These are phyloP conservation scores for Nephila pilipes DNA, from an alignment of 1,140 invertebrate species.

Conservation along the genomic window DNA sequence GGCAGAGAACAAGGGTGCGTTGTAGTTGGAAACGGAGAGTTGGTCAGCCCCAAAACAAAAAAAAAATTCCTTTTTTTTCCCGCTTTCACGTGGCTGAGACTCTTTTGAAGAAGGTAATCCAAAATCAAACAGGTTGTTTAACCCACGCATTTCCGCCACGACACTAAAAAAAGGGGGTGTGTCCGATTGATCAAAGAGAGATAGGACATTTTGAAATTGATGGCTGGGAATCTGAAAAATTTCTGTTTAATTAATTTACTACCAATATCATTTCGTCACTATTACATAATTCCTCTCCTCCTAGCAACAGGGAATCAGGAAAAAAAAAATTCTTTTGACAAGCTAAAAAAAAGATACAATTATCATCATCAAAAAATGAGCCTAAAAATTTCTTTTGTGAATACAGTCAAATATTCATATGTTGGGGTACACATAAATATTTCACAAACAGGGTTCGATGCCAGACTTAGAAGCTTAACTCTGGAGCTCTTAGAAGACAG, in stretches of 20 bases:
- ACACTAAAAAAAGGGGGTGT: slow-evolving; percentile 38
- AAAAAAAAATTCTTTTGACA: no score
- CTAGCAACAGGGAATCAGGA: no score
- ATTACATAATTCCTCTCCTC: not conserved
- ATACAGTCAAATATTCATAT: no score
- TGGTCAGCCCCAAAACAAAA: slow-evolving; percentile 15
- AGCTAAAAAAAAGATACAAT: no score
- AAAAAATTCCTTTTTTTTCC: not conserved
- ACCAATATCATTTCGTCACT: not conserved
- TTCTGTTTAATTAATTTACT: not conserved
- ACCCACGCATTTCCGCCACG: slow-evolving; percentile 33
- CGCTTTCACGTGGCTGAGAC: not conserved
- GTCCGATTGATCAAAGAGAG: not conserved
- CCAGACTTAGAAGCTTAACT: no score
- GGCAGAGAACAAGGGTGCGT: not conserved
- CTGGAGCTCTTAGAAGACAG: no score
- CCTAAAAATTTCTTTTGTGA: no score
- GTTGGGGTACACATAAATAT: no score
- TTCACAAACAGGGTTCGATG: no score
- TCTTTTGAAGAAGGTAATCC: not conserved
- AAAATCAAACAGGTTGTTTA: slow-evolving; percentile 33
- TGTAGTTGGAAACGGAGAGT: not conserved
- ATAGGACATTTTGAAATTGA: not conserved
- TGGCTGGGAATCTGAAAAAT: not conserved
- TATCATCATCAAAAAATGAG: no score